These are phyloP conservation scores for Fissipunctia ypsillon DNA, from an alignment of 2,888 invertebrate species.

Conservation along the genomic window DNA sequence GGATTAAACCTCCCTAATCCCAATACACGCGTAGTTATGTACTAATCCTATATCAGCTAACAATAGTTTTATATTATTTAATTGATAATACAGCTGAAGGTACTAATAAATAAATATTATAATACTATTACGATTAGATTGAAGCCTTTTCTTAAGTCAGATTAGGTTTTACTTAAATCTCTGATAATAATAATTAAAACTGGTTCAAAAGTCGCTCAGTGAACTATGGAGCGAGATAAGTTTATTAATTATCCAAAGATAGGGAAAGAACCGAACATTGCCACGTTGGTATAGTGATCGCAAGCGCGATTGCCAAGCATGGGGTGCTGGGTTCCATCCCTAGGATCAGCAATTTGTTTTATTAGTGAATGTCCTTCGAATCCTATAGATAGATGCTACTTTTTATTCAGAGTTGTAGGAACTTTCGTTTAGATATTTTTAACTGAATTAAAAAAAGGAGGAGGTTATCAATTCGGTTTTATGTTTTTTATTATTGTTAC, in stretches of 20 bases:
- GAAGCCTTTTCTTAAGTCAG: neutral
- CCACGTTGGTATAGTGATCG: neutral
- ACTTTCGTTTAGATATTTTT: too few species aligned
- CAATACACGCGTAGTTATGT: slow-evolving; percentile 2
- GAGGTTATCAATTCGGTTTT: too few species aligned
- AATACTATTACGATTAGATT: slow-evolving; percentile 37
- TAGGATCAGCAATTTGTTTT: neutral
- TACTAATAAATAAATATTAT: slow-evolving; percentile 36
- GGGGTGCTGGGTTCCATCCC: neutral
- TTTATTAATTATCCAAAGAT: neutral
- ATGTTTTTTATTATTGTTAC: too few species aligned
- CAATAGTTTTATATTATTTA: slow-evolving; percentile 37
- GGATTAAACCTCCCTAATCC: slow-evolving; percentile 14
- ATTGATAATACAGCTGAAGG: slow-evolving; percentile 10
- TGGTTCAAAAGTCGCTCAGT: slow-evolving; percentile 18
- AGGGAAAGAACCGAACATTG: neutral
- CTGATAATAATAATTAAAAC: slow-evolving; percentile 20
- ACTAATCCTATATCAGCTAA: slow-evolving; percentile 25
- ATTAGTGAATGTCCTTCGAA: too few species aligned
- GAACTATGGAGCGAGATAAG: neutral
- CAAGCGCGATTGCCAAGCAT: neutral
- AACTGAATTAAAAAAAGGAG: too few species aligned
- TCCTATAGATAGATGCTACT: too few species aligned
- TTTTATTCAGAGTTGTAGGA: too few species aligned
- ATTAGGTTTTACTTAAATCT: slow-evolving; percentile 18